Percentiles rank a stretch among this genome's conserved stretches.
These are phyloP conservation scores for Hybos culiciformis DNA, from an alignment of 2,888 invertebrate species.

Conservation along the genomic window DNA sequence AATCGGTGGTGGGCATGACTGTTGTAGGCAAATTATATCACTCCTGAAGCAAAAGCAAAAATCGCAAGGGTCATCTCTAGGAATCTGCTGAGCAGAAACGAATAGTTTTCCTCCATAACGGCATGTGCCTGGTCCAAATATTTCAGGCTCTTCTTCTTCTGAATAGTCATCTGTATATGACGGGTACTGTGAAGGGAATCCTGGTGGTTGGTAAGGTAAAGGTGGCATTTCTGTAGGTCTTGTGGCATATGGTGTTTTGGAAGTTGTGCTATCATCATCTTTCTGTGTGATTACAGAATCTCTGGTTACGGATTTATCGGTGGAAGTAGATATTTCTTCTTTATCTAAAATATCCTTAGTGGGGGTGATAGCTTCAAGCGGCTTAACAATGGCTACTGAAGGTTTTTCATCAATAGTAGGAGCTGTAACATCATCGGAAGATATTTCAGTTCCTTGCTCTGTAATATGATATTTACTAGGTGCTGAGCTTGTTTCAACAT, in stretches of 20 bases:
- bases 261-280: too few relatives aligned
- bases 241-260: conserved; percentile 9
- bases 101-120: conserved; percentile 85
- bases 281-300: too few relatives aligned
- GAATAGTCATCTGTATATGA: conserved; percentile 47
- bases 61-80: conserved; percentile 86
- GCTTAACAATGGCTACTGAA: too few relatives aligned
- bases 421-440: too few relatives aligned
- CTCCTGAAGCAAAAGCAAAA: conserved; percentile 96
- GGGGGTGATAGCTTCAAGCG: too few relatives aligned
- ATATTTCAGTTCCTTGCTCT: too few relatives aligned
- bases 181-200: conserved; percentile 27
- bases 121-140: conserved; percentile 80
- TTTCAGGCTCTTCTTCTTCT: conserved; percentile 54
- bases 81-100: conserved; percentile 89
- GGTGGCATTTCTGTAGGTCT: conserved; percentile 19
- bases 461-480: too few relatives aligned
- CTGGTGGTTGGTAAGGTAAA: conserved; percentile 22
- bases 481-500: too few relatives aligned
- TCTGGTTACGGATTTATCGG: too few relatives aligned
- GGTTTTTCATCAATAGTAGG: too few relatives aligned
- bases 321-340: too few relatives aligned
- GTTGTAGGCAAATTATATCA: conserved; percentile 88
- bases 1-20: conserved; percentile 90
- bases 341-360: too few relatives aligned